Evolutionary conservation across 1,140 invertebrate genomes (phyloP), one percentile per base, ranked within the genome.

Genomic region (Campoletis sonorensis): DNA sequence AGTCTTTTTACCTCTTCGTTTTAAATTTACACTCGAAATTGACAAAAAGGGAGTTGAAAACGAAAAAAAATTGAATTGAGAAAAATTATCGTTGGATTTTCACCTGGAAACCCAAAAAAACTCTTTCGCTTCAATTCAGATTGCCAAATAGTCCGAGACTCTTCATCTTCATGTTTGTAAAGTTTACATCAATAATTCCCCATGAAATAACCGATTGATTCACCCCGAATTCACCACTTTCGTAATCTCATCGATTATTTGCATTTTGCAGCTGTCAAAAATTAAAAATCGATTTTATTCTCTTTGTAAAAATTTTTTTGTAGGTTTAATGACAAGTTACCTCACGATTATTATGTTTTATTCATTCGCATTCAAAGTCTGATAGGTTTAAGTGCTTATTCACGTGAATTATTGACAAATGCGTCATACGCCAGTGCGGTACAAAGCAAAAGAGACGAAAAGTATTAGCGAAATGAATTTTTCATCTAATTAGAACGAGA

Each of bases 321-420:
- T 33, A 33, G 30, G 5, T 58, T 58, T 58, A 8, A 58, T 58
- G 18, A 58, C 21, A 58, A 58, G 2, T 1, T 8, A 23, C 54
- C 54, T n/a, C 54, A 10, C 21, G 5, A 10, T 83, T 84, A 77
- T 80, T 84, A 82, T 83, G 82, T 83, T 85, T 82, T 49, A 83
- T 81, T 78, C 81, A 27, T 18, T 49, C 76, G 73, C 64, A 75
- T 37, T 37, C 81, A 77, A 86, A 86, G 84, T 86, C 85, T 87
- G 84, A 86, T 87, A 87, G 78, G 75, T 85, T 86, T 87, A 87
- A 84, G 84, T 84, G 68, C 40, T 8, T n/a, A n/a, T 45, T 13
- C 40, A 45, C 2, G 30, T 33, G n/a, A n/a, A n/a, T n/a, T n/a
- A n/a, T n/a, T n/a, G n/a, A n/a, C n/a, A n/a, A n/a, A n/a, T n/a